Evolutionary conservation across 2,797 vertebrate species (phyloP).

Genomic region (Eospalax fontanierii): DNA sequence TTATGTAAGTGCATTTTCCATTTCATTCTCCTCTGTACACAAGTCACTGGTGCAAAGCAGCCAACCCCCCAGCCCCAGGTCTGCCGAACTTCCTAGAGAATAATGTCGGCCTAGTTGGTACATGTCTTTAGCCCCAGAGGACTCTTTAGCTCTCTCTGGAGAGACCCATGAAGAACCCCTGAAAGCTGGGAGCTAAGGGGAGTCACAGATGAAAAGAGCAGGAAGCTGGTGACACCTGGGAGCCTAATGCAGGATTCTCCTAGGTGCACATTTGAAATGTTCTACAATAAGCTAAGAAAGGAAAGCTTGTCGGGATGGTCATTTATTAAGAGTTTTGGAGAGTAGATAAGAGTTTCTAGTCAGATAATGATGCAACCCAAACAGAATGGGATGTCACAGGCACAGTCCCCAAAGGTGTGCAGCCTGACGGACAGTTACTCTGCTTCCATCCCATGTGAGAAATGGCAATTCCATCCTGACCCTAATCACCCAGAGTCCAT

Average conservation of each 20-base stretch:
- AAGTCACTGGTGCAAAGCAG: conserved; percentile 58
- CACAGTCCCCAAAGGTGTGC: background rate
- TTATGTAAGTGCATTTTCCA: conserved; percentile 61
- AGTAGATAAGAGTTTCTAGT: background rate
- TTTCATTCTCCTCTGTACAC: conserved; percentile 59
- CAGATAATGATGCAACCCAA: background rate
- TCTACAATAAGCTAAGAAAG: background rate
- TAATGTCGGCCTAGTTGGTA: background rate
- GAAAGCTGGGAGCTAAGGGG: background rate
- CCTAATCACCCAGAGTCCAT: background rate
- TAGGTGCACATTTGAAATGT: background rate
- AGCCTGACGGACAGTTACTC: no score
- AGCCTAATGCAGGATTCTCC: background rate
- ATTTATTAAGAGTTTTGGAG: background rate
- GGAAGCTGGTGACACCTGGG: background rate
- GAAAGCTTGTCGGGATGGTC: background rate
- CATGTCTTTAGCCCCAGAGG: background rate
- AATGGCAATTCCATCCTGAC: background rate
- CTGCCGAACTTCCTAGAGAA: background rate
- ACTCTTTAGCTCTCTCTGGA: background rate
- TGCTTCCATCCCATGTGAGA: background rate
- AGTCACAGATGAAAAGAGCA: background rate
- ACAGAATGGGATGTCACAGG: background rate
- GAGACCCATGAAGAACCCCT: background rate
- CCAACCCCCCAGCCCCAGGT: background rate